Evolutionary conservation across 2,888 invertebrate species (phyloP), one percentile per base, ranked within the genome.

Genomic region (Entomobrya multifasciata): DNA sequence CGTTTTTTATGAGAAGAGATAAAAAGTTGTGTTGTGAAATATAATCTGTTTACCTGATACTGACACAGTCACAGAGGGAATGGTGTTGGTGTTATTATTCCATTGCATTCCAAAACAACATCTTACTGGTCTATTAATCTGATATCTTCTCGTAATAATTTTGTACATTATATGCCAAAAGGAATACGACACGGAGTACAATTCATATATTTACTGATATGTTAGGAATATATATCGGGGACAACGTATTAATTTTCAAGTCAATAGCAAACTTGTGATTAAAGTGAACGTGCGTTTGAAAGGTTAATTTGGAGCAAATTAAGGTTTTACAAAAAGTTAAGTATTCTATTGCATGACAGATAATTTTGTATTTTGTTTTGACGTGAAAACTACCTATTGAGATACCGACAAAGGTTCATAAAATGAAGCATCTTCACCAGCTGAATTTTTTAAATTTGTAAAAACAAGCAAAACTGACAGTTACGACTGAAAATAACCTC

Each of bases 21-120:
- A n/a, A 52, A 52, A 17, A 11, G 52, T 52, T 52, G 52, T 52
- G 52, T 52, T 52, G 52, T 52, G 52, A 52, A 52, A 52, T 17
- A 52, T 52, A 52, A 52, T 52, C 52, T n/a, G n/a, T 8, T 36
- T 36, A 36, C n/a, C n/a, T n/a, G n/a, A n/a, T n/a, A n/a, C n/a
- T n/a, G n/a, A n/a, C n/a, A n/a, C n/a, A n/a, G n/a, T n/a, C n/a
- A n/a, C n/a, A n/a, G n/a, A n/a, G n/a, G n/a, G n/a, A n/a, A n/a
- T n/a, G n/a, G n/a, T n/a, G n/a, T n/a, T n/a, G n/a, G n/a, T n/a
- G n/a, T n/a, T n/a, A n/a, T n/a, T n/a, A n/a, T n/a, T n/a, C n/a
- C n/a, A n/a, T 52, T 52, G 17, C 52, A 52, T 52, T 52, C 52
- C 52, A 52, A 52, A 15, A 52, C 52, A 11, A 52, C 2, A 15